Conservation (phyloP, 2,888 invertebrate genomes). For the Phragmatobia fuliginosa region DNA sequence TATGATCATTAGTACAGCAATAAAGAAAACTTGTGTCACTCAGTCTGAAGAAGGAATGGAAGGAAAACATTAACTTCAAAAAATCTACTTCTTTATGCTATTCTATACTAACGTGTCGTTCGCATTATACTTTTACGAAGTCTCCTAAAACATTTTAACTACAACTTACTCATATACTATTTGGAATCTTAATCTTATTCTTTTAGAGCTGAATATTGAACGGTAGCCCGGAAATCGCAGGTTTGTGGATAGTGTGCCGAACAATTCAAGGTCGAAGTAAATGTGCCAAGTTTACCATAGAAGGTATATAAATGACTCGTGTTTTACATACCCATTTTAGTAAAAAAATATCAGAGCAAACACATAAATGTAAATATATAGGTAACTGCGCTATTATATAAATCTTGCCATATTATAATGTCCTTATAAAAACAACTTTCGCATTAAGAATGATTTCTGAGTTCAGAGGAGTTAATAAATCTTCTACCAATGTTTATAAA, state of each 20-base stretch:
- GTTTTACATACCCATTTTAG: conserved; percentile 46
- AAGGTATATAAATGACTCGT: conserved; percentile 40
- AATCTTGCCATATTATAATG: not conserved
- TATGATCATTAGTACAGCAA: not conserved
- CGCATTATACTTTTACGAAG: conserved; percentile 44
- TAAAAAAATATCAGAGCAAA: conserved; percentile 16
- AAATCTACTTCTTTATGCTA: conserved; percentile 25
- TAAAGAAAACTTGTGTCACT: not conserved
- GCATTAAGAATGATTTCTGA: not conserved
- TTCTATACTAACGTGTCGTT: conserved; percentile 42
- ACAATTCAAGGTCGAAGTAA: conserved; percentile 41
- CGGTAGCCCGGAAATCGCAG: not conserved
- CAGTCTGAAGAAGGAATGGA: not conserved
- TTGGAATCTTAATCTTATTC: conserved; percentile 18
- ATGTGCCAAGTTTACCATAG: conserved; percentile 47
- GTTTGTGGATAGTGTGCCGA: conserved; percentile 29
- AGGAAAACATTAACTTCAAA: conserved; percentile 37
- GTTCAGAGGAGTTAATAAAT: not conserved
- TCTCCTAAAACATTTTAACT: conserved; percentile 43
- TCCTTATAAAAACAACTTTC: not conserved
- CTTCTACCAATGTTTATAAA: not conserved
- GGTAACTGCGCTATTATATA: not conserved
- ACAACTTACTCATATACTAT: conserved; percentile 22
- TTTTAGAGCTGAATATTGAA: conserved; percentile 21
- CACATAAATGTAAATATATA: not conserved